Conservation (phyloP, 2,113 vertebrate genomes). For the Erythrolamprus reginae region DNA sequence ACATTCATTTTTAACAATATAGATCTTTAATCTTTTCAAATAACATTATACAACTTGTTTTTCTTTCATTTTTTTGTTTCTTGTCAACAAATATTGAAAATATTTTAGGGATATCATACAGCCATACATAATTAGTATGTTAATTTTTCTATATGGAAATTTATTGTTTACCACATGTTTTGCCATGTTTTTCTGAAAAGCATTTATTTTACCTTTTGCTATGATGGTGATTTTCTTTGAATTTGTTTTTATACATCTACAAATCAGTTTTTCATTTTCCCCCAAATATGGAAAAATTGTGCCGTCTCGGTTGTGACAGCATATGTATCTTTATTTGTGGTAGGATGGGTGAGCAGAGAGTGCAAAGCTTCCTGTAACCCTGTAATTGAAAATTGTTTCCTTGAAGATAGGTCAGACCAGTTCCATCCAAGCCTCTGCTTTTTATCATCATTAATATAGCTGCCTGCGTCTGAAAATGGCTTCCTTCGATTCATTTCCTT, state of each 20-base stretch:
- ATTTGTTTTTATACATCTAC: background rate
- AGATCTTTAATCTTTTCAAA: background rate
- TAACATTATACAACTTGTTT: background rate
- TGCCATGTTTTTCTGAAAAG: background rate
- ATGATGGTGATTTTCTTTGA: background rate
- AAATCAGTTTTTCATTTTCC: background rate
- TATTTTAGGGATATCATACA: background rate
- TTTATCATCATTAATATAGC: background rate
- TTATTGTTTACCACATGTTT: background rate
- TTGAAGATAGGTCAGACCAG: background rate
- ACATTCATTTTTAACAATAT: background rate
- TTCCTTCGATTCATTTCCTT: background rate
- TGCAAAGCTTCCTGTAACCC: background rate
- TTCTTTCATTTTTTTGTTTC: background rate
- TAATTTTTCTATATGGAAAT: background rate
- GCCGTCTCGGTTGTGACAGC: background rate
- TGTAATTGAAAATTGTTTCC: background rate
- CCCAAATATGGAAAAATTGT: background rate
- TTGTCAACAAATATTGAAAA: background rate
- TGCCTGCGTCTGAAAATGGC: background rate
- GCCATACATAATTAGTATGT: background rate
- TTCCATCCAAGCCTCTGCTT: background rate
- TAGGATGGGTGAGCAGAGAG: background rate
- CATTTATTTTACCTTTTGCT: background rate
- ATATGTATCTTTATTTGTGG: background rate